Evolutionary conservation across 1,140 invertebrate species (phyloP).

Genomic region (Meloidogyne exigua): DNA sequence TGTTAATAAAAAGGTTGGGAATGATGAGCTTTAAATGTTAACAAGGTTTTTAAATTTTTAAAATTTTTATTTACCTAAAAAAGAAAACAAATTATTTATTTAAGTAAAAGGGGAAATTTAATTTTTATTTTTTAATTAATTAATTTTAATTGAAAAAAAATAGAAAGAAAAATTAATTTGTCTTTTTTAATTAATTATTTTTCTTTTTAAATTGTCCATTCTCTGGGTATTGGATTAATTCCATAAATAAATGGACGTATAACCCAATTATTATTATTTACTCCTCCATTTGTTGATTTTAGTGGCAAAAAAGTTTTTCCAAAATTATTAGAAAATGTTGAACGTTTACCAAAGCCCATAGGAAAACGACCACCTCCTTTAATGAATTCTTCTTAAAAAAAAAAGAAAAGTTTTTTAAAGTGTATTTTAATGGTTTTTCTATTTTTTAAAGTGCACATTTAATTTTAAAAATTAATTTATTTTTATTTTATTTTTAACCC

Average conservation of each 20-base stretch:
- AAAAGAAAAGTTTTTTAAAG: not conserved
- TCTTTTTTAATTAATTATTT: not conserved
- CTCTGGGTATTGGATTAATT: not conserved
- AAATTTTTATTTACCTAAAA: not conserved
- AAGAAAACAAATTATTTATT: no score
- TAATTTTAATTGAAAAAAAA: not conserved
- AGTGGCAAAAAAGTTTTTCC: not conserved
- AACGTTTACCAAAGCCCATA: slow-evolving; percentile 11
- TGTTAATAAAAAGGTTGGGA: no score
- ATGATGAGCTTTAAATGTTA: not conserved
- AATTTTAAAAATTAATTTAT: not conserved
- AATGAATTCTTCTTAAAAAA: slow-evolving; percentile 9
- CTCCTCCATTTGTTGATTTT: not conserved
- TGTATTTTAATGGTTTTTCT: not conserved
- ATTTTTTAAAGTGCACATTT: not conserved
- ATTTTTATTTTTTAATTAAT: no score
- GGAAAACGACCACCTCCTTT: slow-evolving; percentile 10
- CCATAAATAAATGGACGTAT: slow-evolving; percentile 2
- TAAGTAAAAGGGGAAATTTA: no score
- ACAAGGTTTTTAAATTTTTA: not conserved
- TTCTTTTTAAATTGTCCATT: not conserved
- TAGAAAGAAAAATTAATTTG: no score
- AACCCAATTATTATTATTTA: not conserved
- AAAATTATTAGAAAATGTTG: not conserved
- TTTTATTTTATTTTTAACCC: no score